Evolutionary conservation across 2,888 invertebrate species (phyloP), one percentile per base, ranked within the genome.

Genomic region (Ormyrus thymus): DNA sequence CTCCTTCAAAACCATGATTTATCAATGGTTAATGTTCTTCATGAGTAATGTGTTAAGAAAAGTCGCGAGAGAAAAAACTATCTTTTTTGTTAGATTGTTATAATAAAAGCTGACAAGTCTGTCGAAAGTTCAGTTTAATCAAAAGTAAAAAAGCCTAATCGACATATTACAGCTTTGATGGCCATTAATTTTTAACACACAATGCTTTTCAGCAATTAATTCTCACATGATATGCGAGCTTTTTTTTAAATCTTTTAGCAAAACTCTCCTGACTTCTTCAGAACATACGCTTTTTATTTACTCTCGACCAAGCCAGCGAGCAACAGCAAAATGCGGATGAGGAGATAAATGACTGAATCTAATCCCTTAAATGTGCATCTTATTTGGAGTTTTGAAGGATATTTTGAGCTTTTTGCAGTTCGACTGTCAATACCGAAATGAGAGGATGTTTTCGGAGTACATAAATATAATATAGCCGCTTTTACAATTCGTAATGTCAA

Each of bases 391-490:
- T 72, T 72, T 15, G 46, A 64, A 66, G 58, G 68, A 43, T 58
- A 13, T 50, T 62, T 61, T 29, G 50, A 70, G 10, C 13, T 70
- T 78, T 29, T 62, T 72, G 13, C 68, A 15, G 56, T 69, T 64
- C 59, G 48, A 64, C 62, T 64, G 50, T 70, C 59, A 62, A 73
- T 69, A 29, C 51, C 62, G 48, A 79, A 62, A 65, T 59, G 61
- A 74, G 59, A 74, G 65, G 48, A 48, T 74, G n/a, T 84, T 84
- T 84, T 84, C 85, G 85, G 85, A 86, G 83, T 87, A 87, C 85
- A 88, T 86, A 88, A 88, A 89, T 88, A 88, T 87, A 87, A 86
- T 87, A 86, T 87, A 88, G 85, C 84, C 86, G 86, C 87, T 87
- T 84, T 87, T 87, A 89, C 86, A 87, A 87, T 87, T 86, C 83